Evolutionary conservation across 2,797 vertebrate species (phyloP), one percentile per base, ranked within the genome.

Genomic region (Acomys russatus): DNA sequence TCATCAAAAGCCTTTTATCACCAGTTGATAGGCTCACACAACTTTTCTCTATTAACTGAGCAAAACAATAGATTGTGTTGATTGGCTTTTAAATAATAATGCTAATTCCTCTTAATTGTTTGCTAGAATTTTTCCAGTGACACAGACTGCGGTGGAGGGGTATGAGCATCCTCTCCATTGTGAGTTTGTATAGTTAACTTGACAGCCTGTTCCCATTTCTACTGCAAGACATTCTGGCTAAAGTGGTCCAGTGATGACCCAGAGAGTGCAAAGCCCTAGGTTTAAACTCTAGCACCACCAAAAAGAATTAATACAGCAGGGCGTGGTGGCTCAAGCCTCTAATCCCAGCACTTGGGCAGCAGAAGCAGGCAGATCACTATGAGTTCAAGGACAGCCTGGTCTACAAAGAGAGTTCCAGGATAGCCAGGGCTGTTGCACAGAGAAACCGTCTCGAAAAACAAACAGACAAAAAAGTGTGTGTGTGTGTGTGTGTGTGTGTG

Each of bases 31-130:
- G 77, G 64, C 38, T 77, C 28, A 51, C 49, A 77, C 10, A 38
- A 38, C 22, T 89, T 89, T 88, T 63, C n/a, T 63, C 68, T 59
- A 64, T 49, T n/a, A 64, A 76, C 12, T 9, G 30, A 64, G n/a
- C 38, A 63, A 77, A 49, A 76, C 35, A 77, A 49, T 51, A 38
- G 12, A 89, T 64, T 89, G 56, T 76, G 20, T 77, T 77, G 59
- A 64, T n/a, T n/a, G 73, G 35, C 18, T 76, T 89, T 89, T 77
- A 89, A 89, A 33, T 20, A 89, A 9, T 68, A 2, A n/a, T 91
- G 25, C 9, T 80, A 80, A 92, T 64, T 56, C 25, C 85, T 94
- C 22, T 82, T 92, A 78, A 78, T 28, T 64, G 20, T 80, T 94
- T 66, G 35, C 20, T 92, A 18, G 18, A 94, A 95, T n/a, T 56